Evolutionary conservation across 1,140 invertebrate species (phyloP).

Genomic region (Lordiphosa clarofinis): DNA sequence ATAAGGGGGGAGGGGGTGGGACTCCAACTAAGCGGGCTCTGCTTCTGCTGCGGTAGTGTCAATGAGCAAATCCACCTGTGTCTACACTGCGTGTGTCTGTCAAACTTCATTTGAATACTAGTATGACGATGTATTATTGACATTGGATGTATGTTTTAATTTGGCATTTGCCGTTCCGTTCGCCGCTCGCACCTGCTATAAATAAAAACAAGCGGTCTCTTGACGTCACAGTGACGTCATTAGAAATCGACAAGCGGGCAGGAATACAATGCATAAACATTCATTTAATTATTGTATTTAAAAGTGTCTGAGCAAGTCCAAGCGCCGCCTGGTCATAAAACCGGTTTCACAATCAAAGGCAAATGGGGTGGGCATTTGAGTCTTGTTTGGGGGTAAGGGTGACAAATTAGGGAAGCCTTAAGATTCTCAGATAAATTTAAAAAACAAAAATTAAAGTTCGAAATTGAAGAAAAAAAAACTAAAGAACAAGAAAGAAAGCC

Average conservation of each 20-base stretch:
- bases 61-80: conserved; percentile 61
- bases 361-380: conserved; percentile 1
- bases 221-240: conserved; percentile 75
- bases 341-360: conserved; percentile 16
- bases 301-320: conserved; percentile 58
- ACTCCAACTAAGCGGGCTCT: conserved; percentile 18
- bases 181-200: conserved; percentile 47
- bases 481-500: too few species aligned
- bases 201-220: conserved; percentile 60
- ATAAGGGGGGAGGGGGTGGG: conserved; percentile 5
- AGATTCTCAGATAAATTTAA: too few species aligned
- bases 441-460: too few species aligned
- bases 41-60: conserved; percentile 9
- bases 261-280: conserved; percentile 68
- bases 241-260: conserved; percentile 48
- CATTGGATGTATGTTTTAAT: conserved; percentile 73
- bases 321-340: conserved; percentile 49
- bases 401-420: too few species aligned
- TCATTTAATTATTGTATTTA: conserved; percentile 67
- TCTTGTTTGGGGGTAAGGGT: too few species aligned
- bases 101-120: conserved; percentile 73
- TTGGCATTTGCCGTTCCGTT: conserved; percentile 66
- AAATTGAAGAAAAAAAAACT: too few species aligned
- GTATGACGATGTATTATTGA: conserved; percentile 72
- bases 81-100: conserved; percentile 52